phyloP scores from a whole-genome alignment of 1,140 invertebrate species.

The Carposina sasakii region DNA sequence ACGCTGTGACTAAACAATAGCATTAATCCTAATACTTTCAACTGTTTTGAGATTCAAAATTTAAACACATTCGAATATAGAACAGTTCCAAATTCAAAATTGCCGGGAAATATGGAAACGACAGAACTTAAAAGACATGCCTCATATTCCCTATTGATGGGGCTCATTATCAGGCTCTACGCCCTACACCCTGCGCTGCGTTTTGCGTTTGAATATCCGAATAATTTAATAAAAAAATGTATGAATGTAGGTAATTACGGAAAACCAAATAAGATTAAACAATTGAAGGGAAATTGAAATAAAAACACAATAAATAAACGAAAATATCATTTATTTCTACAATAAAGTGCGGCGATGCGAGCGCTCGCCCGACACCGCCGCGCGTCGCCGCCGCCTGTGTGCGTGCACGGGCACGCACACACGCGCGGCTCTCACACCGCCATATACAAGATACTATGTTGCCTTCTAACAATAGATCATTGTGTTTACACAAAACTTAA shows the following conservation, averaged over 20 bases:
- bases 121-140: too few relatives aligned
- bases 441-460: conserved; percentile 50
- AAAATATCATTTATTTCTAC: conserved; percentile 73
- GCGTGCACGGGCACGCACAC: conserved; percentile 50
- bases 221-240: too few relatives aligned
- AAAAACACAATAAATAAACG: conserved; percentile 62
- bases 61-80: too few relatives aligned
- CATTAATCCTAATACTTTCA: too few relatives aligned
- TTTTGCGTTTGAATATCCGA: too few relatives aligned
- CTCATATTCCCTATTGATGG: too few relatives aligned
- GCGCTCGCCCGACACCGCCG: conserved; percentile 21
- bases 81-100: too few relatives aligned
- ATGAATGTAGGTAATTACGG: background rate
- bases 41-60: too few relatives aligned
- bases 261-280: background rate
- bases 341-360: conserved; percentile 51
- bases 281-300: conserved; percentile 19
- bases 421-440: conserved; percentile 41
- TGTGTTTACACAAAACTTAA: conserved; percentile 45
- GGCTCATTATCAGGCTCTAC: too few relatives aligned
- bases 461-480: conserved; percentile 50
- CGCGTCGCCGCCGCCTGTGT: conserved; percentile 48
- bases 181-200: too few relatives aligned
- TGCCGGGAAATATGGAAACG: too few relatives aligned
- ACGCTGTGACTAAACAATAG: too few relatives aligned